Conservation (phyloP, 1,140 invertebrate species). For the Micrasema longulum region DNA sequence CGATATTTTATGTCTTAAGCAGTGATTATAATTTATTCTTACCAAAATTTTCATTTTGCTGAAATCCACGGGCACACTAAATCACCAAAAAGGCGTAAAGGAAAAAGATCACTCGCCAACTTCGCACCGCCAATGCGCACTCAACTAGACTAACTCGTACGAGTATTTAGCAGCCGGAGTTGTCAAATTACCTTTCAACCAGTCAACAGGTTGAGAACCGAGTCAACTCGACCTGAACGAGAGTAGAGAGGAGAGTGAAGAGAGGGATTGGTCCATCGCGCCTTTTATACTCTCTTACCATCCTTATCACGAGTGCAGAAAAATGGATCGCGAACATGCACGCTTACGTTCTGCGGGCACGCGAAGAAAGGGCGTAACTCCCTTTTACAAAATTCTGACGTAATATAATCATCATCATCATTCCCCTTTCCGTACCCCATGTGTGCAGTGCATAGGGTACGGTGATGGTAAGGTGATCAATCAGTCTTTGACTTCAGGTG, state of each 20-base stretch:
- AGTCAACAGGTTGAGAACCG: neutral
- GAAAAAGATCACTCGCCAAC: neutral
- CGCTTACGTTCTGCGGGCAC: no score
- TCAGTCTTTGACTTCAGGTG: no score
- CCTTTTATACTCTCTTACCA: constrained; percentile 27
- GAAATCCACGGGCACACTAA: neutral
- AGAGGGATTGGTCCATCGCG: constrained; percentile 11
- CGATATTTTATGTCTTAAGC: neutral
- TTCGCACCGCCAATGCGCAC: neutral
- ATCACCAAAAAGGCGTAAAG: constrained; percentile 10
- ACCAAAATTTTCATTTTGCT: constrained; percentile 13
- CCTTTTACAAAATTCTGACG: no score
- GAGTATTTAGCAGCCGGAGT: neutral
- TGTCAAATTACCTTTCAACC: constrained; percentile 3
- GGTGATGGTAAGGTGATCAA: no score
- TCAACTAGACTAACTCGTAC: neutral
- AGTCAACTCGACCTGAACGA: constrained; percentile 6
- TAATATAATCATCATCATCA: no score
- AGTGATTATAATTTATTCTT: neutral
- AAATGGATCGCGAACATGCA: neutral
- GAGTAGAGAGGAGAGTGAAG: constrained; percentile 13
- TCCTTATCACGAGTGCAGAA: constrained; percentile 20
- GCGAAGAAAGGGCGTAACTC: no score
- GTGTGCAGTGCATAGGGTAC: no score
- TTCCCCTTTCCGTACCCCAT: no score